Base-by-base conservation (phyloP, 2,113 vertebrate species). In the Promerops cafer region DNA sequence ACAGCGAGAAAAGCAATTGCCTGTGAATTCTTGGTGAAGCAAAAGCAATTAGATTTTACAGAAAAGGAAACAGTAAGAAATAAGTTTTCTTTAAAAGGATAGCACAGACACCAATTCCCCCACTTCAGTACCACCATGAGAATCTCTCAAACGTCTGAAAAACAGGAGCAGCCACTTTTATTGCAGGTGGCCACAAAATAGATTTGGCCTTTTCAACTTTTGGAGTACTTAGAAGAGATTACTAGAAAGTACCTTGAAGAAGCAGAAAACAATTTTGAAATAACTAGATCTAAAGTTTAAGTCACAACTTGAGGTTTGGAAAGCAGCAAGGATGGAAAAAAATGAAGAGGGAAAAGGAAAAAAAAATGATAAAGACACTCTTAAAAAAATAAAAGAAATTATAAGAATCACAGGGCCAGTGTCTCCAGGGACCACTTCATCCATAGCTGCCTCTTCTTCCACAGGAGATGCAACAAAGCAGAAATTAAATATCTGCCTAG, bases 41-140 rank as follows among this genome's bases (percentile, higher is more conserved):
- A 94, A 97, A 98, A 97, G 96, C 97, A 98, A 98, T 98, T 98
- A 97, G 97, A 96, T 98, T 98, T 93, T 87, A 95, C 87, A 97
- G 96, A 88, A 97, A 76, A 96, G 94, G 80, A 95, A 96, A 90
- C 40, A 8, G 89, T 78, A 81, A 92, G 91, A 97, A 97, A 96
- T 91, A 96, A 96, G 77, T 94, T 98, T 95, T 63, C 90, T 95
- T 94, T 79, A 91, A 89, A 93, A 97, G 70, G 79, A 82, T 24
- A 93, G 78, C 74, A 81, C 42, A 93, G 84, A 60, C 50, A 94
- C 63, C 37, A 60, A 96, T 91, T 84, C 88, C 60, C 71, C 95
- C 93, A 95, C 88, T 90, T 69, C 93, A 95, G 50, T 31, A 63
- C 61, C 61, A 23, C 44, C 68, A 89, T 21, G 63, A 92, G 95